Base-by-base conservation (phyloP, 23 tunicate genomes). In the Diplosoma virens region DNA sequence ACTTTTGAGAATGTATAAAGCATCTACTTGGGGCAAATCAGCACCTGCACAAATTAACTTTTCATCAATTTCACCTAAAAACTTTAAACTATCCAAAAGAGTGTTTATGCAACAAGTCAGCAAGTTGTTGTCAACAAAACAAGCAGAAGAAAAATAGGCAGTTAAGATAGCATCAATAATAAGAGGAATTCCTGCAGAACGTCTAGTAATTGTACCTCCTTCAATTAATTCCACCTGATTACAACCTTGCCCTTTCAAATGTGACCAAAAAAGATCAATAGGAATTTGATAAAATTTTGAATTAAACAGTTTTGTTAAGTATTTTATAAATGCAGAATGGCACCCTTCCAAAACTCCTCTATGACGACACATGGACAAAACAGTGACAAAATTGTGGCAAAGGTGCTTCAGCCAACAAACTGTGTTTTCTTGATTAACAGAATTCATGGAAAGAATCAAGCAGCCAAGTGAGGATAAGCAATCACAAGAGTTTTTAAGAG, bases 281-380 rank as follows among this genome's bases (percentile, higher is more conserved):
- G 85, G 86, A 20, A 79, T 63, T 6, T 35, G 25, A 1, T 9
- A 26, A 45, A 47, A 55, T 7, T 35, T 0, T 16, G 76, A 82
- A 5, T 26, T 18, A 55, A 48, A 66, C 59, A 90, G 33, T 58
- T 27, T 3, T 7, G 33, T 33, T 27, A 81, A 69, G 17, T 30
- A 21, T 17, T 30, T 24, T 5, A 61, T 25, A 55, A 90, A 67
- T 0, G 90, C 73, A 23, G 65, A 70, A 28, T 47, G 80, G 33
- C 87, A 79, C 18, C 90, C 75, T 70, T 90, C 97, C 25, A 90
- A 66, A 6, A 91, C 90, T 9, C 97, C 97, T 32, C 86, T 59
- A 56, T 90, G 97, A 1, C 97, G 76, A 53, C 97, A 90, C 31
- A 59, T 48, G 3, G 82, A 48, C 36, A 90, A 33, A 25, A 84